These are phyloP conservation scores for Nomada lathburiana DNA, from an alignment of 2,888 invertebrate genomes.

Conservation along the genomic window DNA sequence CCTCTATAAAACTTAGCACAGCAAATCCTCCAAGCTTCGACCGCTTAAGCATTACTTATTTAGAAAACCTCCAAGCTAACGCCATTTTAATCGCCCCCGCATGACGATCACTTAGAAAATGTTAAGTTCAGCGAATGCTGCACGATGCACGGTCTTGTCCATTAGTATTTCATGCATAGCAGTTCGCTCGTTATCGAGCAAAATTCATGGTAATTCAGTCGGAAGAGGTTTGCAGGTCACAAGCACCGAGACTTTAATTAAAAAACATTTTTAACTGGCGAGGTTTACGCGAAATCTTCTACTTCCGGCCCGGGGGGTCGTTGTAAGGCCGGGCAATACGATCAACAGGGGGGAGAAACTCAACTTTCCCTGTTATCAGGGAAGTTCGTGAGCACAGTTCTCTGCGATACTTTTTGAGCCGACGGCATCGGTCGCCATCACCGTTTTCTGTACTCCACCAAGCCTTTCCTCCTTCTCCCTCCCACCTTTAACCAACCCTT, in stretches of 20 bases:
- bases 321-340: slow-evolving; percentile 27
- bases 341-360: slow-evolving; percentile 39
- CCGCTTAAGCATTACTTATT: no score
- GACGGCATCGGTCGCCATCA: slow-evolving; percentile 42
- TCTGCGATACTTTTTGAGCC: slow-evolving; percentile 36
- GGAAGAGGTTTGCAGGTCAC: not conserved
- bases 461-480: no score
- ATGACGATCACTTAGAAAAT: not conserved
- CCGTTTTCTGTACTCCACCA: slow-evolving; percentile 10
- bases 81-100: not conserved
- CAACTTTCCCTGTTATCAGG: slow-evolving; percentile 63
- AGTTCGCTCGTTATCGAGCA: not conserved
- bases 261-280: slow-evolving; percentile 43
- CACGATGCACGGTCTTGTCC: not conserved
- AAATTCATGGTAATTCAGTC: slow-evolving; percentile 21
- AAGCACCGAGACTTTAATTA: slow-evolving; percentile 41
- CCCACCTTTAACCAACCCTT: no score
- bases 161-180: slow-evolving; percentile 28
- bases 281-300: slow-evolving; percentile 22
- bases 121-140: not conserved
- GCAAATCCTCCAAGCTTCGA: no score
- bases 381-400: slow-evolving; percentile 42
- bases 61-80: not conserved
- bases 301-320: not conserved
- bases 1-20: no score